phyloP scores from a whole-genome alignment of 2,797 vertebrate species.

The Sitta carolinensis region DNA sequence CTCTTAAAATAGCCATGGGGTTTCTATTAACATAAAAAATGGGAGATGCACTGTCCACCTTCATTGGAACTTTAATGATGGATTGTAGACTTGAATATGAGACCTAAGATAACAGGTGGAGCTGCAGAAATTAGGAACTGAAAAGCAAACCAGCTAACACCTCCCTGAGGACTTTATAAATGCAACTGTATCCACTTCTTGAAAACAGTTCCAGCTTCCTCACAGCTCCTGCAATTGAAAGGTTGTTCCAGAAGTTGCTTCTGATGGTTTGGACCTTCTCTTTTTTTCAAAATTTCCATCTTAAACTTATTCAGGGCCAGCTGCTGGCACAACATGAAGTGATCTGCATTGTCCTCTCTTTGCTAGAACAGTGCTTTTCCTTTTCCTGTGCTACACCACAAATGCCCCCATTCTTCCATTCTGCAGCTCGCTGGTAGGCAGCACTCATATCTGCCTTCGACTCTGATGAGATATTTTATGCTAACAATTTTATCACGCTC shows the following conservation, averaged over 20 bases:
- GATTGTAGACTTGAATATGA: not conserved
- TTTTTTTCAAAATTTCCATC: not conserved
- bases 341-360: slow-evolving; percentile 27
- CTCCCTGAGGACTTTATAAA: not conserved
- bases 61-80: not conserved
- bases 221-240: not conserved
- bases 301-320: not conserved
- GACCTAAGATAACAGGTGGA: not conserved
- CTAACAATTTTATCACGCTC: slow-evolving; percentile 8
- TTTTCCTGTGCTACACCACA: slow-evolving; percentile 6
- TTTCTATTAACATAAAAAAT: not conserved
- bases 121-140: not conserved
- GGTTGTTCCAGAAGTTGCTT: not conserved
- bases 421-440: not conserved
- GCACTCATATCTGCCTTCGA: not conserved
- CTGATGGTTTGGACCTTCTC: not conserved
- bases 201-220: not conserved
- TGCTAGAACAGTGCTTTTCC: slow-evolving; percentile 1
- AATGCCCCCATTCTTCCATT: slow-evolving; percentile 17
- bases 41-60: not conserved
- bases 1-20: not conserved
- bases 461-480: not conserved
- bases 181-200: accelerated
- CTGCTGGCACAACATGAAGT: not conserved
- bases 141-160: not conserved